phyloP scores from a whole-genome alignment of 2,113 vertebrate species.

The Orientallactaga bullata region DNA sequence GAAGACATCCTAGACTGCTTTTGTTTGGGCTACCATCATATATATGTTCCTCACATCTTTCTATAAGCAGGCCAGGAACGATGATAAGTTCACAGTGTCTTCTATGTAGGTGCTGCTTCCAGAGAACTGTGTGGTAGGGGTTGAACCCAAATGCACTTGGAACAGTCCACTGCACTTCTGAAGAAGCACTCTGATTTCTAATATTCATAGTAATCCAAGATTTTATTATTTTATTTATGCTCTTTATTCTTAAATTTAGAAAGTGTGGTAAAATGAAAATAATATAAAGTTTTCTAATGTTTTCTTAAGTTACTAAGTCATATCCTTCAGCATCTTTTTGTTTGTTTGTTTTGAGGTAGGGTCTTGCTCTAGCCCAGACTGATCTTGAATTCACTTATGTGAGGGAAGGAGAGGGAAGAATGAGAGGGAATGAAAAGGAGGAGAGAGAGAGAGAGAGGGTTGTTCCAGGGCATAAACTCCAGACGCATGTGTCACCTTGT shows the following conservation, averaged over 20 bases:
- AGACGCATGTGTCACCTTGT: too few species aligned
- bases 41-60: neutral
- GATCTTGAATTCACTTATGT: too few species aligned
- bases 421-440: too few species aligned
- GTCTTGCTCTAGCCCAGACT: too few species aligned
- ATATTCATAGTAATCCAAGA: neutral
- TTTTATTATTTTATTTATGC: conserved; percentile 19
- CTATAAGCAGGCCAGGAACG: neutral
- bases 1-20: neutral
- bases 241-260: conserved; percentile 41
- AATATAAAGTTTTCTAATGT: neutral
- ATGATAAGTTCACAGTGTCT: neutral
- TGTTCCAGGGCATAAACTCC: too few species aligned
- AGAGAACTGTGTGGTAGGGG: neutral
- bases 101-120: neutral
- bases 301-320: conserved; percentile 5
- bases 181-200: neutral
- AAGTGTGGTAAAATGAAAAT: conserved; percentile 27
- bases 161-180: neutral
- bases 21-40: neutral
- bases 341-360: too few species aligned
- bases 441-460: too few species aligned
- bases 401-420: too few species aligned
- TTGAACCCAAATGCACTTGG: neutral
- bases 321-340: neutral